Conservation (phyloP, 2,113 vertebrate species). For the Chiloscyllium plagiosum region DNA sequence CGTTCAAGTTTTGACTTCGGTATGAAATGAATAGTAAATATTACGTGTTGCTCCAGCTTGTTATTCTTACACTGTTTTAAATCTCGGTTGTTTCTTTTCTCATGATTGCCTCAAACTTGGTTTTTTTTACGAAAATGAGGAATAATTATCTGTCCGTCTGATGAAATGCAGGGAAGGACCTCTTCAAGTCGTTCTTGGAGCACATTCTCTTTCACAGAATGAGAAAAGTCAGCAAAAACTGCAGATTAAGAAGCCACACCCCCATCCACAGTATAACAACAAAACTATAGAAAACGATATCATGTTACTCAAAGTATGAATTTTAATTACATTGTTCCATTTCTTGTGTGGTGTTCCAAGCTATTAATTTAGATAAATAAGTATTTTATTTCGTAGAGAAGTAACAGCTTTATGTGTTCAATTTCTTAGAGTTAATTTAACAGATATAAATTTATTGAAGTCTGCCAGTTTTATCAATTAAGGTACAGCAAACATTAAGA, state of each 20-base stretch:
- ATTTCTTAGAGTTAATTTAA: neutral
- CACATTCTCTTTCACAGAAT: neutral
- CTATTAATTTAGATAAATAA: neutral
- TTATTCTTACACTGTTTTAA: neutral
- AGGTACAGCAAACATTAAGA: neutral
- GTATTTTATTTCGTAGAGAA: neutral
- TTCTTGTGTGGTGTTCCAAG: neutral
- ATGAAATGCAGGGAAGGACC: neutral
- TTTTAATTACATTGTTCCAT: neutral
- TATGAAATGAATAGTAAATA: neutral
- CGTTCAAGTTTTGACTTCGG: neutral
- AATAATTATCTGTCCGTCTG: neutral
- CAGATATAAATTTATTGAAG: neutral
- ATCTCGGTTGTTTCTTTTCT: neutral
- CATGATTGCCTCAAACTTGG: neutral
- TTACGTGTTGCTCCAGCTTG: neutral
- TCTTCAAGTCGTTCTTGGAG: constrained; percentile 48
- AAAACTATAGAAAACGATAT: constrained; percentile 33
- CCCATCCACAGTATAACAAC: fast-evolving
- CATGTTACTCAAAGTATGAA: constrained; percentile 55
- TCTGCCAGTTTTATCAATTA: neutral
- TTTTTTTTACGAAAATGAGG: neutral
- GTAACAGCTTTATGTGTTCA: neutral
- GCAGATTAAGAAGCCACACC: fast-evolving
- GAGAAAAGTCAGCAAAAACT: constrained; percentile 45